A percentile compares a stretch with the other conserved stretches of the same genome.
Evolutionary conservation across 2,888 invertebrate species (phyloP).

Genomic region (Dasypogon diadema): DNA sequence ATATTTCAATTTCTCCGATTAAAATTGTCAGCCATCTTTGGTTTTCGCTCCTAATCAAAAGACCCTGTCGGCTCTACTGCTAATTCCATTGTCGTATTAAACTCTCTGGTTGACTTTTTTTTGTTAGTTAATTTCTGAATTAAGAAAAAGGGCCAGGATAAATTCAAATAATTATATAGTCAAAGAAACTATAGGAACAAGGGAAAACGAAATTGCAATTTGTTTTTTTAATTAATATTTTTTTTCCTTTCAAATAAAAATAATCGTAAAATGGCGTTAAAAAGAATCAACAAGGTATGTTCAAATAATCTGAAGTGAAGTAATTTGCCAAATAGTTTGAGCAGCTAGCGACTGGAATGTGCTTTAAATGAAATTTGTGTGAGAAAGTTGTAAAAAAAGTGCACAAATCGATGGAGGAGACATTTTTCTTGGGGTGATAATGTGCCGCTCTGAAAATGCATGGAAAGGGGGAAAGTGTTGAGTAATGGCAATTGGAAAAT

Average conservation of each 20-base stretch:
- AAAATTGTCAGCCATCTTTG: conserved; percentile 84
- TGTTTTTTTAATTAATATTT: conserved; percentile 47
- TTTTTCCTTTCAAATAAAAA: conserved; percentile 63
- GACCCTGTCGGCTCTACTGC: conserved; percentile 79
- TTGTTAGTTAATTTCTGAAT: conserved; percentile 46
- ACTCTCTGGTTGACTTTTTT: conserved; percentile 47
- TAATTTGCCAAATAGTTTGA: not conserved
- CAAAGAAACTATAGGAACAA: conserved; percentile 28
- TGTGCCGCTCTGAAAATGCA: conserved; percentile 32
- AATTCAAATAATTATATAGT: conserved; percentile 73
- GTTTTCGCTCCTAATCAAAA: conserved; percentile 81
- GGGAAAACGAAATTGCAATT: conserved; percentile 45
- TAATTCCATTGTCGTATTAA: conserved; percentile 83
- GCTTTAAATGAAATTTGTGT: conserved; percentile 2
- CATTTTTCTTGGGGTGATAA: conserved; percentile 6
- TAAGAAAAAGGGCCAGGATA: conserved; percentile 74
- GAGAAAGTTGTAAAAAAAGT: conserved; percentile 30
- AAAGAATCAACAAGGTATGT: conserved; percentile 96
- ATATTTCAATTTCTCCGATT: conserved; percentile 47
- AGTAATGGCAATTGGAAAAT: conserved; percentile 1
- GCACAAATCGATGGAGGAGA: conserved; percentile 29
- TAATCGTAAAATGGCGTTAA: conserved; percentile 85
- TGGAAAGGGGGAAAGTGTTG: conserved; percentile 34
- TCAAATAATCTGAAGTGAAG: conserved; percentile 6
- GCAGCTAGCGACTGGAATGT: not conserved